Evolutionary conservation across 1,140 invertebrate genomes (phyloP), one percentile per base, ranked within the genome.

Genomic region (Stratiolaelaps scimitus): DNA sequence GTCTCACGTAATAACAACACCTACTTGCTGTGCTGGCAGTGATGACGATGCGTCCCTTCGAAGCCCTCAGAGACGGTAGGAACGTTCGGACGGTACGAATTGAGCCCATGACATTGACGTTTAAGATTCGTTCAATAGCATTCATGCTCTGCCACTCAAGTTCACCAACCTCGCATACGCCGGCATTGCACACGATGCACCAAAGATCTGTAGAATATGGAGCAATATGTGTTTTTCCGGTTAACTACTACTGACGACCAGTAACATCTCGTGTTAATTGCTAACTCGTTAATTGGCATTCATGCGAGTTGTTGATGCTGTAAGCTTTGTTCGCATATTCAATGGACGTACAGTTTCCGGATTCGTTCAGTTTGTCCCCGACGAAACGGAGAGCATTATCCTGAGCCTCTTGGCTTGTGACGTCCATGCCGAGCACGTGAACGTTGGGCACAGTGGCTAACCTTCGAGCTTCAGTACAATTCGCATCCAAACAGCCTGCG

Each of bases 41-140:
- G 69, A 79, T 78, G n/a, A 81, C 73, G 26, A 81, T 72, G 69
- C 80, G 72, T 45, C 77, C 80, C 71, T 82, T 82, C 1, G 85
- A 83, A 64, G 82, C 80, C 47, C 87, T 80, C 40, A 91, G 79
- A 66, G 89, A 74, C 0, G 88, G 88, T 65, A 90, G 73, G 79
- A 90, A 87, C 48, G 87, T 83, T 75, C 81, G 74, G 6, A 77
- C 76, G 0, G 77, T 70, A 29, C 76, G 66, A 46, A 80, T 70
- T 13, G 72, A 69, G 73, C 83, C 84, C 46, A 89, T 76, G 69
- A 89, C 79, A 79, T 92, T 87, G 65, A 86, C 80, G 44, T 78
- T 71, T 64, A 73, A 69, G 46, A 77, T 70, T 44, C 68, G 67
- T 44, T 77, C 73, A 23, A 72, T 69, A 7, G 66, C 17, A 10